Evolutionary conservation across 2,888 invertebrate species (phyloP).

Genomic region (Aethes cnicana): DNA sequence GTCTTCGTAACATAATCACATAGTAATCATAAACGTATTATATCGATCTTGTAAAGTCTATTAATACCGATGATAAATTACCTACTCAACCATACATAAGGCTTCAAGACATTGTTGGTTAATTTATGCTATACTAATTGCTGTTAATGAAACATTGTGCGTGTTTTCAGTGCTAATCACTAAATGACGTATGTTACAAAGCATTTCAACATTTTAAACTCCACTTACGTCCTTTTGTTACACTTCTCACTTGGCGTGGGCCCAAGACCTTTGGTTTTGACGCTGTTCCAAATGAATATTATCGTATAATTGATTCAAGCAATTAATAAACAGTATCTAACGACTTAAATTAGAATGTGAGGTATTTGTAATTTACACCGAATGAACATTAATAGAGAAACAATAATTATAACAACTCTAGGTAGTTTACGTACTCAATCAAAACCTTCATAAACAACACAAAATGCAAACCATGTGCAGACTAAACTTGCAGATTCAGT

Average conservation of each 20-base stretch:
- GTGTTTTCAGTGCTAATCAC: background rate
- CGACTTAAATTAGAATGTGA: slow-evolving; percentile 30
- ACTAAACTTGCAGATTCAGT: no score
- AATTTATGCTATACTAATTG: slow-evolving; percentile 75
- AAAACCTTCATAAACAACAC: no score
- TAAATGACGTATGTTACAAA: background rate
- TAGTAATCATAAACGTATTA: slow-evolving; percentile 17
- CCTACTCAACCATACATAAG: slow-evolving; percentile 15
- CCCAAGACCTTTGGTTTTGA: slow-evolving; percentile 40
- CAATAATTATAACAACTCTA: no score
- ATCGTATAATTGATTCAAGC: slow-evolving; percentile 37
- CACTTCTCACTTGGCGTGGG: slow-evolving; percentile 52
- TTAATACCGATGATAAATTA: slow-evolving; percentile 22
- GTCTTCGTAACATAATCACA: slow-evolving; percentile 3
- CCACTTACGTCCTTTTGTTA: slow-evolving; percentile 1
- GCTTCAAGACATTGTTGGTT: slow-evolving; percentile 34
- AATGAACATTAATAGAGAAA: no score
- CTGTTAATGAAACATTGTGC: slow-evolving; percentile 63
- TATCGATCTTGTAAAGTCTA: slow-evolving; percentile 10
- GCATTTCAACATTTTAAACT: slow-evolving; percentile 8
- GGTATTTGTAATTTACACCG: slow-evolving; percentile 9
- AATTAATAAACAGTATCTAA: slow-evolving; percentile 35
- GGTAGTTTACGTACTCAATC: no score
- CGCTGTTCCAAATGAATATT: slow-evolving; percentile 32
- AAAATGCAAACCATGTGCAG: no score